A percentile compares a stretch with the other conserved stretches of the same genome.
phyloP scores from a whole-genome alignment of 2,888 invertebrate species.

The Mechanitis mazaeus region DNA sequence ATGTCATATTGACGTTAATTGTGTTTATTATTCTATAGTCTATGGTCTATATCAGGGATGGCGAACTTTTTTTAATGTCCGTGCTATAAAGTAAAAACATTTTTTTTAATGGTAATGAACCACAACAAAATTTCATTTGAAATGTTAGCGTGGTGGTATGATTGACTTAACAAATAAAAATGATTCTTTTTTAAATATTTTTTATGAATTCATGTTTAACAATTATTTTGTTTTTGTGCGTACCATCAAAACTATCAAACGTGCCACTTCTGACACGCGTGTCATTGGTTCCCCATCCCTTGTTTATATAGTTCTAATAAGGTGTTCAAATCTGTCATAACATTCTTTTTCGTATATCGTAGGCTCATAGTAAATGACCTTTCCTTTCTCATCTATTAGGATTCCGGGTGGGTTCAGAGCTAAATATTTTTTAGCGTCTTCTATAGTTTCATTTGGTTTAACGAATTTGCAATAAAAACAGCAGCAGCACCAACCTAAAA shows the following conservation, averaged over 20 bases:
- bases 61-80: no score
- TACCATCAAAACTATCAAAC: no score
- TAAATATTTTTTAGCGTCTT: constrained; percentile 73
- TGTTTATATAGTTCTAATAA: constrained; percentile 66
- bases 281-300: no score
- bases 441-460: constrained; percentile 72
- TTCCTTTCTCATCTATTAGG: constrained; percentile 48
- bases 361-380: constrained; percentile 64
- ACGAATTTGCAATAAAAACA: constrained; percentile 77
- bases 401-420: constrained; percentile 76
- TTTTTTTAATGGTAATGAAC: no score
- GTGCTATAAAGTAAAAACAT: no score
- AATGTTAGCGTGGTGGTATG: no score
- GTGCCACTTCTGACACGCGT: no score
- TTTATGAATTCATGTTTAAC: no score
- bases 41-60: no score
- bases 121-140: no score
- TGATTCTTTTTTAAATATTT: no score
- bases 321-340: constrained; percentile 75
- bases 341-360: constrained; percentile 74
- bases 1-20: not conserved
- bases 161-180: not conserved
- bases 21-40: not conserved
- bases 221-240: no score
- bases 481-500: constrained; percentile 80